phyloP scores from a whole-genome alignment of 2,888 invertebrate genomes.

The Stramonita haemastoma region DNA sequence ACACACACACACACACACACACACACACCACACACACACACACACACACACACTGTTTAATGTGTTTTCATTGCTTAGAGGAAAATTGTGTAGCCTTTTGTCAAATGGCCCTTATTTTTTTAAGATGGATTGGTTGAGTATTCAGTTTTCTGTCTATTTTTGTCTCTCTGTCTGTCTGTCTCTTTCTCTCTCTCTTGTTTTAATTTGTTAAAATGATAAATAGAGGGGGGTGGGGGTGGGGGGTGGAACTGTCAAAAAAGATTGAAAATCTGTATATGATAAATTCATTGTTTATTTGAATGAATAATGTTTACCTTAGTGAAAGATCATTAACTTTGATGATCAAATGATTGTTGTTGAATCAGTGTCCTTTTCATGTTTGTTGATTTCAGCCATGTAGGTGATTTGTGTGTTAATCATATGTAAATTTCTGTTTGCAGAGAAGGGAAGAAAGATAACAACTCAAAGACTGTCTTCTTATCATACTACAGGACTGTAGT shows the following conservation, averaged over 20 bases:
- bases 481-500: conserved; percentile 59
- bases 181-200: not conserved
- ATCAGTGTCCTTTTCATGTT: too few relatives aligned
- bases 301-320: too few relatives aligned
- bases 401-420: not conserved
- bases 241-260: too few relatives aligned
- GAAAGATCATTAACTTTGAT: too few relatives aligned
- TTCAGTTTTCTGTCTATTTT: not conserved
- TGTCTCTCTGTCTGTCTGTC: not conserved
- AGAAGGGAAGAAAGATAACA: not conserved
- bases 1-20: not conserved
- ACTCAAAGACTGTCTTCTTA: conserved; percentile 36
- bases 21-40: not conserved
- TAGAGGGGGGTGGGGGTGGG: too few relatives aligned
- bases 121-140: not conserved
- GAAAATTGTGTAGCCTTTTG: too few relatives aligned
- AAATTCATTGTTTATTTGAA: too few relatives aligned
- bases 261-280: too few relatives aligned
- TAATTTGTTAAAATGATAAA: too few relatives aligned
- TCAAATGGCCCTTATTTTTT: not conserved
- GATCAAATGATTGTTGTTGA: too few relatives aligned
- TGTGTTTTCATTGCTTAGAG: too few relatives aligned
- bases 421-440: conserved; percentile 9
- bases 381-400: too few relatives aligned
- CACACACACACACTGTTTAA: not conserved